A percentile compares a stretch with the other conserved stretches of the same genome.
phyloP scores from a whole-genome alignment of 2,113 vertebrate genomes.

The Saguinus imperator region DNA sequence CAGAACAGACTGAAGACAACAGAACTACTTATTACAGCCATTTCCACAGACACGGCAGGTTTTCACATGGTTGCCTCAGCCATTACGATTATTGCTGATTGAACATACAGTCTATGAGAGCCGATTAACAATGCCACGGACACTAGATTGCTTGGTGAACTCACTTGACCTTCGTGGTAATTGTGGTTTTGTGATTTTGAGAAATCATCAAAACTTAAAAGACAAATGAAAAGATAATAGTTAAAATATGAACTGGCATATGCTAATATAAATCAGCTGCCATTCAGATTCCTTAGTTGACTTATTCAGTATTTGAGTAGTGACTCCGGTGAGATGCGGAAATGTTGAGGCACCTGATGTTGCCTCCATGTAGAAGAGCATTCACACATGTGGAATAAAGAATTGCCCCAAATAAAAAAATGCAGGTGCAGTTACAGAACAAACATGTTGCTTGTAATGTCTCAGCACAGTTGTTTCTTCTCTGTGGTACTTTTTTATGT shows the following conservation, averaged over 20 bases:
- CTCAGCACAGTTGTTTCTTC: neutral
- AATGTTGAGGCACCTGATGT: neutral
- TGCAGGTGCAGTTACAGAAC: neutral
- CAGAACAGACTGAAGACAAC: neutral
- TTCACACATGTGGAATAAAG: neutral
- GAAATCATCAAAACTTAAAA: neutral
- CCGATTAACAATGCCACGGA: neutral
- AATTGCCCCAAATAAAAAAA: slow-evolving; percentile 29
- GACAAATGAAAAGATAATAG: neutral
- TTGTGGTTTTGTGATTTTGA: neutral
- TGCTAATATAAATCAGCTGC: neutral
- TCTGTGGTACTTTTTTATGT: slow-evolving; percentile 18
- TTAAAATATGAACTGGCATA: neutral
- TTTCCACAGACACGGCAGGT: neutral
- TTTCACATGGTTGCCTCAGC: neutral
- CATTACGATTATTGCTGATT: neutral
- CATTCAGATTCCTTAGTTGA: neutral
- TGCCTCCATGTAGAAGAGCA: neutral
- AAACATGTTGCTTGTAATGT: neutral
- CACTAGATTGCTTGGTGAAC: neutral
- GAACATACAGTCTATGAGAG: neutral
- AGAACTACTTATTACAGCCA: neutral
- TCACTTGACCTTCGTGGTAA: neutral
- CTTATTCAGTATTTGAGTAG: neutral
- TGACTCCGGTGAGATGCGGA: neutral